Evolutionary conservation across 2,113 vertebrate genomes (phyloP), one percentile per base, ranked within the genome.

Genomic region (Clarias macrocephalus): DNA sequence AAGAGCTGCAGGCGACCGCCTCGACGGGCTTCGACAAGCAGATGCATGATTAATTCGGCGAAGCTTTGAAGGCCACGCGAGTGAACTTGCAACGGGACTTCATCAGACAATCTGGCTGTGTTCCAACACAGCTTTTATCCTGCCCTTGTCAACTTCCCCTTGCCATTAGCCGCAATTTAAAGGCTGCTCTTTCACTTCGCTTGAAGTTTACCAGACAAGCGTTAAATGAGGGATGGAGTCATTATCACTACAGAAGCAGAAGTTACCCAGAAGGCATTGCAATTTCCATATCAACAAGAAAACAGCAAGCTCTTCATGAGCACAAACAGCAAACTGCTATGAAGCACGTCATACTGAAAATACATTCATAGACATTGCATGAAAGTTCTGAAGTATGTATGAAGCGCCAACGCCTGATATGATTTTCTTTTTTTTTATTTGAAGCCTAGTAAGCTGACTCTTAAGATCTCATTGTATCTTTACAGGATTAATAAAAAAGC

Each of bases 221-320:
- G 33, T 37, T 81, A 60, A 81, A 81, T 5, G 57, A 80, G 56
- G 18, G 18, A 80, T 37, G 28, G 79, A 81, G 30, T 62, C 30
- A 62, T 81, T 81, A 81, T 81, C 79, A 62, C 18, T 62, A 62
- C 21, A 60, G 30, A 37, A 60, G 57, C 79, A 60, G 30, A 30
- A 12, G 19, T 81, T 81, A 62, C 79, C 79, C 54, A 60, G 57
- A 42, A 81, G 57, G 79, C 79, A 37, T 81, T 25, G 79, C 57
- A 18, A 79, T 79, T 79, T 56, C n/a, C 52, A 37, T 60, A 62
- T 81, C 30, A 80, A 62, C 3, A 62, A 62, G 30, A 62, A 62
- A 60, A 62, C 30, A 5, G 79, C 57, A 81, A 33, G 79, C 18
- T 60, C 28, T 81, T 60, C 25, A 59, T 21, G 59, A 60, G 79